phyloP scores from a whole-genome alignment of 2,797 vertebrate species.

The Alcedo atthis region DNA sequence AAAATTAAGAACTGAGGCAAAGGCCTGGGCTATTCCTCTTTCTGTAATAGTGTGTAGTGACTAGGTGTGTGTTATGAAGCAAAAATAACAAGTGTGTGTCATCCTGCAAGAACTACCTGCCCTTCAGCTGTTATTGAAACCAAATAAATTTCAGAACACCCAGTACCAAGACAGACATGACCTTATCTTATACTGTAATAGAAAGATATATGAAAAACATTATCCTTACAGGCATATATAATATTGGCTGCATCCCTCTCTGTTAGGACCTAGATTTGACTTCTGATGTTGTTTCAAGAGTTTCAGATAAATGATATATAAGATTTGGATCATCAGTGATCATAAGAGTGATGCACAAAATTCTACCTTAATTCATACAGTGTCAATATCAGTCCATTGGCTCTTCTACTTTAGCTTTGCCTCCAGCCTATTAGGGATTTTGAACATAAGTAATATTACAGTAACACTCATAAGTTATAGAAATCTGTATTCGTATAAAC shows the following conservation, averaged over 20 bases:
- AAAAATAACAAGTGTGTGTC: neutral
- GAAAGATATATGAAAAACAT: neutral
- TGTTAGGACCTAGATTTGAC: neutral
- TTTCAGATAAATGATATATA: neutral
- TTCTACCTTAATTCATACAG: constrained; percentile 6
- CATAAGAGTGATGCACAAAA: neutral
- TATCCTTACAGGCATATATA: neutral
- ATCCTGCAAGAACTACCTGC: neutral
- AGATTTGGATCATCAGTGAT: neutral
- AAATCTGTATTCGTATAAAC: neutral
- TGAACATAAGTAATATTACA: neutral
- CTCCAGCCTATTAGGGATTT: neutral
- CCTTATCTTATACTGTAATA: neutral
- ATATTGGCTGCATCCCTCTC: neutral
- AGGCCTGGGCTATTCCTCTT: neutral
- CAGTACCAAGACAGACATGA: neutral
- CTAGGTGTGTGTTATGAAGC: neutral
- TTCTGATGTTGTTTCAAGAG: neutral
- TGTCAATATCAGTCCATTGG: neutral
- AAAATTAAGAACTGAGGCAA: neutral
- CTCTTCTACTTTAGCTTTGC: neutral
- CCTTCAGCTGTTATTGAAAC: neutral
- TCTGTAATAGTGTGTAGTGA: neutral
- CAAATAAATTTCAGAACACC: neutral
- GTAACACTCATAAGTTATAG: neutral